Conservation (phyloP, 2,888 invertebrate species). For the Pelosia muscerda region DNA sequence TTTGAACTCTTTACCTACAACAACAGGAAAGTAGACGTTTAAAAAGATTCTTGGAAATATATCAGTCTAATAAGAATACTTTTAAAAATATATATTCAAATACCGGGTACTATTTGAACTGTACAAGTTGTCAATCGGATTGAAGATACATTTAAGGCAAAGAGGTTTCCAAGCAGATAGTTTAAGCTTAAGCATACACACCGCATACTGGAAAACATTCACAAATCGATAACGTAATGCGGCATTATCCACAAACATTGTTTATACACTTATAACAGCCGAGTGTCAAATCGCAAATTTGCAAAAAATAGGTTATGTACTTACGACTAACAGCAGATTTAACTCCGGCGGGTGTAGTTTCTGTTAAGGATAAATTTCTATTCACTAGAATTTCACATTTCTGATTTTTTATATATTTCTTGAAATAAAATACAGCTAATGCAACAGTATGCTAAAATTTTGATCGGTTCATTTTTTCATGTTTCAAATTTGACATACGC, state of each 20-base stretch:
- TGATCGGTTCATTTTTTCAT: constrained; percentile 70
- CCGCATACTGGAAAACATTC: constrained; percentile 61
- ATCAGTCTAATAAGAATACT: constrained; percentile 9
- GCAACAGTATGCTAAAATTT: constrained; percentile 69
- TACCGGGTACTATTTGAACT: constrained; percentile 16
- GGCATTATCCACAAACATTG: constrained; percentile 60
- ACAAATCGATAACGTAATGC: constrained; percentile 77
- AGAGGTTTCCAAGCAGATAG: constrained; percentile 27
- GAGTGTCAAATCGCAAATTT: constrained; percentile 44
- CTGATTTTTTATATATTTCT: constrained; percentile 62
- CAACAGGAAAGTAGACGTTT: constrained; percentile 9
- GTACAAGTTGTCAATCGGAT: constrained; percentile 29
- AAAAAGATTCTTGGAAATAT: constrained; percentile 17
- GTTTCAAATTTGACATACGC: constrained; percentile 80
- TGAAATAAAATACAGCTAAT: constrained; percentile 51
- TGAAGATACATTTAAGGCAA: constrained; percentile 23
- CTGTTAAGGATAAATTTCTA: constrained; percentile 53
- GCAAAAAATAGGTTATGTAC: constrained; percentile 66
- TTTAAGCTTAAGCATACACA: constrained; percentile 52
- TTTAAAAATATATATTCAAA: not conserved
- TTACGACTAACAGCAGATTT: constrained; percentile 68
- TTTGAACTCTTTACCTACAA: constrained; percentile 8
- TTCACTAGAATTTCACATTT: constrained; percentile 78
- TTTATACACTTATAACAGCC: constrained; percentile 39
- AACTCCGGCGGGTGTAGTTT: constrained; percentile 63